These are phyloP conservation scores for Chorisops tibialis DNA, from an alignment of 2,888 invertebrate species.

Conservation along the genomic window DNA sequence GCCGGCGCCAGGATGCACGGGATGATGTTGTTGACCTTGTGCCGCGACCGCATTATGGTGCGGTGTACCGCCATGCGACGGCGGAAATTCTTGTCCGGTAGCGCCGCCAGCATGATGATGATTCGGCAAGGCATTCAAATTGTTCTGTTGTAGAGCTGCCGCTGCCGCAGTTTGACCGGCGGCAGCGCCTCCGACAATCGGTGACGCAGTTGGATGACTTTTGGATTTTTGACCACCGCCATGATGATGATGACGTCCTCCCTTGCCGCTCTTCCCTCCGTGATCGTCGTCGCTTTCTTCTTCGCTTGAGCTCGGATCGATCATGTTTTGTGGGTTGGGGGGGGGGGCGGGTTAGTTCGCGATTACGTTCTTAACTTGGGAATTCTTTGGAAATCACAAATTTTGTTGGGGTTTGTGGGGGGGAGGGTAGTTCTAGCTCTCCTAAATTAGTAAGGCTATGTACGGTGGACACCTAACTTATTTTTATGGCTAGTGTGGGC, in stretches of 20 bases:
- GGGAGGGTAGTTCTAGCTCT: too few species aligned
- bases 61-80: slow-evolving; percentile 42
- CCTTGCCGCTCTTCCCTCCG: slow-evolving; percentile 52
- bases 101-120: slow-evolving; percentile 30
- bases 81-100: slow-evolving; percentile 30
- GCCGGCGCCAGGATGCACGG: slow-evolving; percentile 14
- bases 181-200: slow-evolving; percentile 14
- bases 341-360: too few species aligned
- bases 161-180: slow-evolving; percentile 28
- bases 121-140: slow-evolving; percentile 20
- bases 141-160: slow-evolving; percentile 34
- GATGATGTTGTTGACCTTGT: slow-evolving; percentile 37
- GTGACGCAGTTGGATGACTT: slow-evolving; percentile 25
- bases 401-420: too few species aligned
- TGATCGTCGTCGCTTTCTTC: slow-evolving; percentile 92
- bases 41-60: slow-evolving; percentile 44
- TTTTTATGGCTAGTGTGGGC: too few species aligned
- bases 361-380: too few species aligned
- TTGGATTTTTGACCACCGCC: neutral
- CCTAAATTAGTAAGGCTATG: too few species aligned
- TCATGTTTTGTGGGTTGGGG: slow-evolving; percentile 68
- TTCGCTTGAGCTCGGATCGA: slow-evolving; percentile 94
- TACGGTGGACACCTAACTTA: too few species aligned
- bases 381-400: too few species aligned
- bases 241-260: slow-evolving; percentile 38